Conservation (phyloP, 2,888 invertebrate species). For the Lochmaea capreae region DNA sequence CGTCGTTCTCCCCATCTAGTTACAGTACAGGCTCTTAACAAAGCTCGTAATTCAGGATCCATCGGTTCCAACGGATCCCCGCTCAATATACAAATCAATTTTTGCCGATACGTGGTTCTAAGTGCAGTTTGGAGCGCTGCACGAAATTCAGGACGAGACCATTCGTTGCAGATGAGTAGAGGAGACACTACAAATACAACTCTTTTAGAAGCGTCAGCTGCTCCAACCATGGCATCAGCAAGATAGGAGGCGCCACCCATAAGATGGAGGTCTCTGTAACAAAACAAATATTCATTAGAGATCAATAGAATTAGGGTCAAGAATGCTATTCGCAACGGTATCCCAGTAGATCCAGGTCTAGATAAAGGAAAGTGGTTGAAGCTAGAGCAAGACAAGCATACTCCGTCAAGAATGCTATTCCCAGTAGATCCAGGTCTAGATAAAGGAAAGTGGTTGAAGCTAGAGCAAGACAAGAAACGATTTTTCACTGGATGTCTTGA, state of each 20-base stretch:
- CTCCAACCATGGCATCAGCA: constrained; percentile 73
- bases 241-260: constrained; percentile 73
- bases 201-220: constrained; percentile 75
- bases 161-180: constrained; percentile 84
- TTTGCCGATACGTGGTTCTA: constrained; percentile 74
- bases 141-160: constrained; percentile 84
- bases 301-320: no score
- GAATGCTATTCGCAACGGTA: no score
- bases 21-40: constrained; percentile 78
- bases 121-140: constrained; percentile 83
- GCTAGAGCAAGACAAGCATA: no score
- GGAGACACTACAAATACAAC: constrained; percentile 85
- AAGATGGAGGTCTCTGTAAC: constrained; percentile 72
- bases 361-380: no score
- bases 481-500: no score
- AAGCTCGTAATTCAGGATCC: constrained; percentile 80
- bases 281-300: constrained; percentile 11
- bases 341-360: no score
- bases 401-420: no score
- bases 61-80: constrained; percentile 78
- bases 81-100: constrained; percentile 72
- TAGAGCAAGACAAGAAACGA: no score
- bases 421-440: no score
- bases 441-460: no score
- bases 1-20: constrained; percentile 81